Conservation (phyloP, 2,888 invertebrate genomes). For the Eupithecia vulgata region DNA sequence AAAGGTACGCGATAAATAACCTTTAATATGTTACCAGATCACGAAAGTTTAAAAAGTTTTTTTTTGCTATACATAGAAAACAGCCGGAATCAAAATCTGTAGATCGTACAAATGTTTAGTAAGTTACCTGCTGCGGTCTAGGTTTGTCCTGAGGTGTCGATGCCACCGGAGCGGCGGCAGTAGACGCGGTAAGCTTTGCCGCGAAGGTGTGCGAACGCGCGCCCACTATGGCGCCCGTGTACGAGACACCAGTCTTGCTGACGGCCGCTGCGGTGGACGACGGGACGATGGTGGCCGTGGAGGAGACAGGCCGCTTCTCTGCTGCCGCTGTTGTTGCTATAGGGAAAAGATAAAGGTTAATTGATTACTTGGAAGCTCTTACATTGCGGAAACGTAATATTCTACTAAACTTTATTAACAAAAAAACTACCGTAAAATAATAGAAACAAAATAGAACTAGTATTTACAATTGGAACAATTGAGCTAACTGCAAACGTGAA, state of each 20-base stretch:
- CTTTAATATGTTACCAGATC: no score
- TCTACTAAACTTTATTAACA: no score
- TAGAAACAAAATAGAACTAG: no score
- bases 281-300: slow-evolving; percentile 38
- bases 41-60: no score
- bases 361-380: no score
- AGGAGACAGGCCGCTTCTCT: slow-evolving; percentile 70
- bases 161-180: slow-evolving; percentile 44
- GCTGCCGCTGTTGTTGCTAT: slow-evolving; percentile 51
- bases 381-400: no score
- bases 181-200: slow-evolving; percentile 86
- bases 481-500: no score
- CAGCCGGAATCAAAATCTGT: no score
- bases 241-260: slow-evolving; percentile 74
- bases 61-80: no score
- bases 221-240: slow-evolving; percentile 81
- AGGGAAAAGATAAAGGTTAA: not conserved
- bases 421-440: no score
- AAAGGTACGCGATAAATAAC: no score
- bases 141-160: slow-evolving; percentile 51
- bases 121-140: slow-evolving; percentile 45
- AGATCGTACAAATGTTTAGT: not conserved
- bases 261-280: slow-evolving; percentile 32
- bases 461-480: no score
- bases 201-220: slow-evolving; percentile 89